These are phyloP conservation scores for Tenrec ecaudatus DNA, from an alignment of 2,113 vertebrate species.

Conservation along the genomic window DNA sequence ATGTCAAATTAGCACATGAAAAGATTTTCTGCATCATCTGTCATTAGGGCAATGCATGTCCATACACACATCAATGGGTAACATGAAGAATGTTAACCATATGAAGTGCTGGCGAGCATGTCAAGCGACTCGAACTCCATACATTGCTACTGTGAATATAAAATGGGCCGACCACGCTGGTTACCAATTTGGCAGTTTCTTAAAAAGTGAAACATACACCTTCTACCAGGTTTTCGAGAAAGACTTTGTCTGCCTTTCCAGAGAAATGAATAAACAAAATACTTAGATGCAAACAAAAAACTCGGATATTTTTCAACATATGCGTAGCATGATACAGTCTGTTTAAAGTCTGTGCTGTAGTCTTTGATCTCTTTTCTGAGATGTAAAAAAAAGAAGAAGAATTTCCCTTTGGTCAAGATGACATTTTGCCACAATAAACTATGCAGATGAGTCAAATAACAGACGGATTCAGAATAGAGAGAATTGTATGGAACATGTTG, in stretches of 20 bases:
- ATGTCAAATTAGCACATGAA: constrained; percentile 32
- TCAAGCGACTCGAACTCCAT: not conserved
- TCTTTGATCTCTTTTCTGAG: constrained; percentile 68
- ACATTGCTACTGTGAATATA: not conserved
- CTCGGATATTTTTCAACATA: constrained; percentile 25
- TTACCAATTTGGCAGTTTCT: not conserved
- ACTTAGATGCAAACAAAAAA: constrained; percentile 20
- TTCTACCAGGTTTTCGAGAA: constrained; percentile 44
- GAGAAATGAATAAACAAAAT: constrained; percentile 58
- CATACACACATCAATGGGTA: not conserved
- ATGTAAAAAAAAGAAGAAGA: constrained; percentile 37
- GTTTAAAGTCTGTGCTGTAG: constrained; percentile 33
- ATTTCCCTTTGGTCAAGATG: constrained; percentile 58
- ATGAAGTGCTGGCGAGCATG: not conserved
- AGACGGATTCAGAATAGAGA: constrained; percentile 51
- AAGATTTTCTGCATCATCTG: constrained; percentile 2
- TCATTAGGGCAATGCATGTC: not conserved
- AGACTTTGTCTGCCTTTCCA: constrained; percentile 36
- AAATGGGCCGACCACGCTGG: not conserved
- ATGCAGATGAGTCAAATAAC: constrained; percentile 54
- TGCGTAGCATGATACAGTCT: constrained; percentile 16
- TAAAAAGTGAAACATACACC: not conserved
- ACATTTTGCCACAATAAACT: constrained; percentile 60
- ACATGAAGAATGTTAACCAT: not conserved
- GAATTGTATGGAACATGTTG: not conserved